These are phyloP conservation scores for Periplaneta americana DNA, from an alignment of 1,140 invertebrate genomes.

Conservation along the genomic window DNA sequence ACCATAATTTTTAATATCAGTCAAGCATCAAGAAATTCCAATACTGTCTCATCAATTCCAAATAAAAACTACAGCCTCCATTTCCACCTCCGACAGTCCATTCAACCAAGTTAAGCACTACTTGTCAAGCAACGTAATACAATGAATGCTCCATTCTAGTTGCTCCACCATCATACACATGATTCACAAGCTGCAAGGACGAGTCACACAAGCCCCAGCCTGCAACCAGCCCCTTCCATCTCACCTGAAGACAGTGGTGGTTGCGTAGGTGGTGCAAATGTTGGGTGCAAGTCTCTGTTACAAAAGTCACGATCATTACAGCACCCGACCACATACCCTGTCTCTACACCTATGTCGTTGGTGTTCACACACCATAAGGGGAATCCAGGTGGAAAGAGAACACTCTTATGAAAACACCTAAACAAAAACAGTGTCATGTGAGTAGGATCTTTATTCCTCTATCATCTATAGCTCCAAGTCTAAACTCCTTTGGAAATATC, in stretches of 20 bases:
- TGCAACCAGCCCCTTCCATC: background rate
- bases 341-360: conserved; percentile 27
- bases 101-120: background rate
- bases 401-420: conserved; percentile 47
- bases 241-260: background rate
- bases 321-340: conserved; percentile 42
- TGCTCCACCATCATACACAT: background rate
- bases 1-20: too few relatives aligned
- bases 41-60: too few relatives aligned
- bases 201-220: background rate
- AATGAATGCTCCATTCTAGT: too few relatives aligned
- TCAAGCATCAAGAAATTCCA: too few relatives aligned
- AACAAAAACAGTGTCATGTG: conserved; percentile 8
- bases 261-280: conserved; percentile 27
- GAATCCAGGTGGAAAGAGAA: conserved; percentile 43
- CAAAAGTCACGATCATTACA: conserved; percentile 52
- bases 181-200: background rate
- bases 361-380: conserved; percentile 41
- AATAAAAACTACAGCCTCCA: too few relatives aligned
- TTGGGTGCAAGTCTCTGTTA: conserved; percentile 47
- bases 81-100: too few relatives aligned
- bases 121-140: background rate
- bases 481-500: too few relatives aligned
- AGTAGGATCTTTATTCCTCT: conserved; percentile 4
- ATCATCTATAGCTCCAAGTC: too few relatives aligned